phyloP scores from a whole-genome alignment of 2,888 invertebrate species.

The Stenotaenia linearis region DNA sequence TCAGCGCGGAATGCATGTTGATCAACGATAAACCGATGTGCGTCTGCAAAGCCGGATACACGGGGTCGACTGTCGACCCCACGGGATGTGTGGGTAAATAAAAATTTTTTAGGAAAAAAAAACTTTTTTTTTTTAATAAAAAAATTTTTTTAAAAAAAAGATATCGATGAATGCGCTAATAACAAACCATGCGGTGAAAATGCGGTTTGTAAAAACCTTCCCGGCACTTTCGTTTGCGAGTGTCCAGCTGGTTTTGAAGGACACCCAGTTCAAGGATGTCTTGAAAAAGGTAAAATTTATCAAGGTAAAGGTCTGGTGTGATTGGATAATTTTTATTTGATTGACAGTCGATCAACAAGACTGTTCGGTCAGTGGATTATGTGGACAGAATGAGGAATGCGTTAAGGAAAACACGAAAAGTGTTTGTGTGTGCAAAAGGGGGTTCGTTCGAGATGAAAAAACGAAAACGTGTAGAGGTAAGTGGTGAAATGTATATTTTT shows the following conservation, averaged over 20 bases:
- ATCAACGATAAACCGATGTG: constrained; percentile 77
- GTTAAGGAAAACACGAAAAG: constrained; percentile 70
- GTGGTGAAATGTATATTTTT: background rate
- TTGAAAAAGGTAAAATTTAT: constrained; percentile 21
- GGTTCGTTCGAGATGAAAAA: constrained; percentile 60
- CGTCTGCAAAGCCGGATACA: constrained; percentile 73
- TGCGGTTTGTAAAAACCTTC: constrained; percentile 82
- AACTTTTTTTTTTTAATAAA: too few relatives aligned
- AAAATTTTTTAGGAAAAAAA: too few relatives aligned
- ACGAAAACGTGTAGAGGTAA: constrained; percentile 40
- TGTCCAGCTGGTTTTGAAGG: constrained; percentile 63
- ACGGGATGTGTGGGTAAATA: constrained; percentile 52
- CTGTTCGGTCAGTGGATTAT: background rate
- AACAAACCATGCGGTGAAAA: constrained; percentile 71
- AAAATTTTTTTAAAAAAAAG: constrained; percentile 45
- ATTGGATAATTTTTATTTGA: background rate
- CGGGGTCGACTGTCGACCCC: constrained; percentile 55
- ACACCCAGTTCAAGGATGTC: constrained; percentile 40
- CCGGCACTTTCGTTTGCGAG: constrained; percentile 78
- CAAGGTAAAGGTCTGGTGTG: background rate
- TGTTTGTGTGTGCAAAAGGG: constrained; percentile 83
- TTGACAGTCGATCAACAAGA: constrained; percentile 63
- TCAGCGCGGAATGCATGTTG: constrained; percentile 82
- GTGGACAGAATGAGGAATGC: constrained; percentile 61
- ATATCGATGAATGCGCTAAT: constrained; percentile 78